These are phyloP conservation scores for Tenodera sinensis DNA, from an alignment of 2,888 invertebrate genomes.

Conservation along the genomic window DNA sequence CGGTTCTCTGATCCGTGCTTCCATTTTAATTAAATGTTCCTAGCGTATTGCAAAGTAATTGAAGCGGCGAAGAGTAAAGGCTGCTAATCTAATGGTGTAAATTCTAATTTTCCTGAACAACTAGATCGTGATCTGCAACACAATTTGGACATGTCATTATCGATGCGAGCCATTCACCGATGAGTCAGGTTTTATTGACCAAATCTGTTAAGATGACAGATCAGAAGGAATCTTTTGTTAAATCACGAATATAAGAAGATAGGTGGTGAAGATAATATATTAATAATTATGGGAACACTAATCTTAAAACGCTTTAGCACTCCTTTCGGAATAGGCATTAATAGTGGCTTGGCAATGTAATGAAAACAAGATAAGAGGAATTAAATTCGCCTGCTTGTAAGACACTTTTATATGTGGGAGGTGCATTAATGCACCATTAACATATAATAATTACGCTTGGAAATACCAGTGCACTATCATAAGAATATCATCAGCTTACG, in stretches of 20 bases:
- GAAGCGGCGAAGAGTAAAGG: neutral
- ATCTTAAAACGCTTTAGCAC: neutral
- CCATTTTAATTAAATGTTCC: neutral
- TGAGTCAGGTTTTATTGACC: neutral
- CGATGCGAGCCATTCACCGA: neutral
- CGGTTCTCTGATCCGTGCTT: neutral
- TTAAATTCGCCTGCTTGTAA: too few relatives aligned
- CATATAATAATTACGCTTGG: too few relatives aligned
- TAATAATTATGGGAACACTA: neutral
- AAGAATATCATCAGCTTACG: too few relatives aligned
- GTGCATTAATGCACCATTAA: too few relatives aligned
- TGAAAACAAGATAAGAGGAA: too few relatives aligned
- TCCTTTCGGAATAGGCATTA: too few relatives aligned
- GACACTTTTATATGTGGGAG: too few relatives aligned
- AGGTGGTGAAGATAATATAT: neutral
- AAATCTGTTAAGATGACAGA: neutral
- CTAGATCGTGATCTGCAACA: neutral
- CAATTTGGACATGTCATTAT: neutral
- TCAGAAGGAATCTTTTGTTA: neutral
- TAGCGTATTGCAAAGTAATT: neutral
- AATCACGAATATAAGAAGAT: neutral
- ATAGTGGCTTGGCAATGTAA: too few relatives aligned
- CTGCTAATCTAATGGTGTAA: neutral
- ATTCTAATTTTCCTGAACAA: neutral
- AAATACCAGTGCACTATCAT: too few relatives aligned